phyloP scores from a whole-genome alignment of 1,140 invertebrate species.

The Goniozus legneri region DNA sequence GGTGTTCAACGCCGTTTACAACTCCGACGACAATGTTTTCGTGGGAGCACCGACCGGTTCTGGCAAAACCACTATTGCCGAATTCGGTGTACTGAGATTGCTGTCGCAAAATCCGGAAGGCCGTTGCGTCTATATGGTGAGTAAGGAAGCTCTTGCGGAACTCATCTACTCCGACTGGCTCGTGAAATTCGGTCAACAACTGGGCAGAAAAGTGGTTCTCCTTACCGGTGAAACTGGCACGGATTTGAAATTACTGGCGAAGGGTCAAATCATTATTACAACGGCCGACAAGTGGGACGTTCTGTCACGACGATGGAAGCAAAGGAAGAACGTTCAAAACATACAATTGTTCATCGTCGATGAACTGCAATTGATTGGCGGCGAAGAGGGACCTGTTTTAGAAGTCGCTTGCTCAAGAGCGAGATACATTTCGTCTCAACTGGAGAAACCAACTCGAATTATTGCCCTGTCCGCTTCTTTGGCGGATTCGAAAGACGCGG shows the following conservation, averaged over 20 bases:
- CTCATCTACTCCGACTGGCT: conserved; percentile 90
- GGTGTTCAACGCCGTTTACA: conserved; percentile 98
- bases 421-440: conserved; percentile 95
- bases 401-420: conserved; percentile 98
- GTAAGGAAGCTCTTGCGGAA: conserved; percentile 88
- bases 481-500: conserved; percentile 92
- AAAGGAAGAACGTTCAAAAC: conserved; percentile 96
- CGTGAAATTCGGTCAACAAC: conserved; percentile 74
- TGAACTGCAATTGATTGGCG: conserved; percentile 90
- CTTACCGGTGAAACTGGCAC: conserved; percentile 98
- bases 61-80: conserved; percentile 95
- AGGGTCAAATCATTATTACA: conserved; percentile 92
- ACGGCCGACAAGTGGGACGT: conserved; percentile 99
- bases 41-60: conserved; percentile 96
- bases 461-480: conserved; percentile 93
- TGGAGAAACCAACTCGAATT: conserved; percentile 90
- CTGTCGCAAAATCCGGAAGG: conserved; percentile 72
- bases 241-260: conserved; percentile 88
- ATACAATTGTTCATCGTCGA: conserved; percentile 97
- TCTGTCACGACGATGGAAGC: conserved; percentile 96
- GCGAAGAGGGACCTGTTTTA: conserved; percentile 87
- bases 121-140: conserved; percentile 90
- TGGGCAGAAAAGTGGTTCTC: conserved; percentile 87
- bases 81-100: conserved; percentile 92
- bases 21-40: conserved; percentile 98